Evolutionary conservation across 2,888 invertebrate species (phyloP).

Genomic region (Achlya flavicornis): DNA sequence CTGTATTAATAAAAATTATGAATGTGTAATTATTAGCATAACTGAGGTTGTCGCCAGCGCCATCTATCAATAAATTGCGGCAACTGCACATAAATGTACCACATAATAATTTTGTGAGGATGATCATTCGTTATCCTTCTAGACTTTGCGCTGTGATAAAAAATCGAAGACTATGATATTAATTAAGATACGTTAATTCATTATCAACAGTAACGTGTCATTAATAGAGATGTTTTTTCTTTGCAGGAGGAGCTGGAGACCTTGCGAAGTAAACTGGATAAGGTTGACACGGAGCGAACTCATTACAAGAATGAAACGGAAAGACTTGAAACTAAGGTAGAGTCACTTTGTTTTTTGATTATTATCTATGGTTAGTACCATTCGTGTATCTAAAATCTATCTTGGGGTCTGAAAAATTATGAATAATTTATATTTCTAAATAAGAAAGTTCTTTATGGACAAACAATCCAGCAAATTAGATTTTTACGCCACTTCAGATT

Average conservation of each 20-base stretch:
- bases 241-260: constrained; percentile 93
- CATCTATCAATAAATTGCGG: background rate
- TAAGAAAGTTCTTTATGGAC: too few relatives aligned
- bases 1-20: background rate
- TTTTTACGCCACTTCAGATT: too few relatives aligned
- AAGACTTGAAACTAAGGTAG: constrained; percentile 95
- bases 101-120: background rate
- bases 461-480: too few relatives aligned
- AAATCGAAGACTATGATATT: background rate
- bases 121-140: background rate
- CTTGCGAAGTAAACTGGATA: constrained; percentile 91
- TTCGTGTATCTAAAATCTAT: too few relatives aligned
- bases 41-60: background rate
- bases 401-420: too few relatives aligned
- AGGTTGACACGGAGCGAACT: constrained; percentile 93
- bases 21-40: background rate
- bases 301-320: constrained; percentile 94
- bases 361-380: background rate
- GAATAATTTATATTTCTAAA: too few relatives aligned
- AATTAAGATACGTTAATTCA: background rate
- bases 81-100: background rate
- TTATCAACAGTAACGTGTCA: background rate
- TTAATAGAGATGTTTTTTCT: constrained; percentile 32
- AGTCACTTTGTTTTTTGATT: constrained; percentile 47
- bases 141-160: background rate